phyloP scores from a whole-genome alignment of 2,797 vertebrate genomes.

The Anabacerthia variegaticeps region DNA sequence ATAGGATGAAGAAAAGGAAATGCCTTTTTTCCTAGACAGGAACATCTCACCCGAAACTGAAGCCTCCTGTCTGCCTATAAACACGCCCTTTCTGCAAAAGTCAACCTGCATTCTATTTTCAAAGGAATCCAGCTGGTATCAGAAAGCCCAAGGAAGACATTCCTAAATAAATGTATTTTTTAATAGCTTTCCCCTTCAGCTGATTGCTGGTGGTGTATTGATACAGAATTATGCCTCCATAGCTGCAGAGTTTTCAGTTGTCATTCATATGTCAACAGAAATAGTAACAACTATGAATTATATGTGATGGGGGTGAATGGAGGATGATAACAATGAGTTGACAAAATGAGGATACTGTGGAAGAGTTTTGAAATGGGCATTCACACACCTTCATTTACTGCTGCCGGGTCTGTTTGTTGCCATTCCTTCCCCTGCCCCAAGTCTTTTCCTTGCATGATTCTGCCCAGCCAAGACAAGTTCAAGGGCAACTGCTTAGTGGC shows the following conservation, averaged over 20 bases:
- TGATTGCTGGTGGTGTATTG: neutral
- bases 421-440: neutral
- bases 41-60: accelerated
- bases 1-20: neutral
- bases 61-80: neutral
- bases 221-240: neutral
- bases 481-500: neutral
- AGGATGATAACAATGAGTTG: neutral
- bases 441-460: neutral
- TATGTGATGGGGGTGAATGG: accelerated
- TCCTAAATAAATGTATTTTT: neutral
- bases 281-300: neutral
- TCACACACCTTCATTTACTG: neutral
- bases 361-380: neutral
- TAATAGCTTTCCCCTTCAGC: neutral
- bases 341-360: neutral
- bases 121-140: neutral
- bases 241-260: neutral
- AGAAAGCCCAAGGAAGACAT: neutral
- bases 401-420: neutral
- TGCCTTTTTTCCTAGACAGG: neutral
- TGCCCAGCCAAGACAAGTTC: neutral
- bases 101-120: neutral
- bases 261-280: neutral
- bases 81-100: neutral